These are phyloP conservation scores for Bhutanitis thaidina DNA, from an alignment of 2,888 invertebrate genomes.

Conservation along the genomic window DNA sequence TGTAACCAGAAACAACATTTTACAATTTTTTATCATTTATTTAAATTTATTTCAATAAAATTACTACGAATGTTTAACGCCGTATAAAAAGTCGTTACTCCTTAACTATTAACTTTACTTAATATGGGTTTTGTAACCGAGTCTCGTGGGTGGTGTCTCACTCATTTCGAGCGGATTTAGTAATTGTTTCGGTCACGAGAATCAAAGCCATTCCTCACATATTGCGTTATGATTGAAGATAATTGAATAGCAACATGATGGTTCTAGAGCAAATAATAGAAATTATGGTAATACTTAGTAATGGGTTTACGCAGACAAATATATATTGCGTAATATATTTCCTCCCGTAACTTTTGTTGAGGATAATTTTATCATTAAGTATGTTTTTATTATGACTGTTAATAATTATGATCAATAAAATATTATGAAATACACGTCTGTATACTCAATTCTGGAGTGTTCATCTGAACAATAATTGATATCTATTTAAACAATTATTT, in stretches of 20 bases:
- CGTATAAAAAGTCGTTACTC: not conserved
- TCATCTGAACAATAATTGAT: too few relatives aligned
- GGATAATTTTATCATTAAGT: too few relatives aligned
- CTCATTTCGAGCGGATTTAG: conserved; percentile 33
- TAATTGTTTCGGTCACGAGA: conserved; percentile 39
- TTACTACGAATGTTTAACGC: too few relatives aligned
- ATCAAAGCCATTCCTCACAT: conserved; percentile 26
- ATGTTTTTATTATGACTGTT: too few relatives aligned
- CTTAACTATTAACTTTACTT: conserved; percentile 18
- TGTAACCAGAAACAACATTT: too few relatives aligned
- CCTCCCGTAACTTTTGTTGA: too few relatives aligned
- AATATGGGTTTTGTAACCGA: conserved; percentile 28
- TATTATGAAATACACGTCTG: too few relatives aligned
- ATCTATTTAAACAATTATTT: too few relatives aligned
- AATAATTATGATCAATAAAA: too few relatives aligned
- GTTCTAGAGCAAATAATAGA: conserved; percentile 22
- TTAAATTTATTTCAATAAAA: too few relatives aligned
- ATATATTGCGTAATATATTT: not conserved
- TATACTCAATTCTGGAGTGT: too few relatives aligned
- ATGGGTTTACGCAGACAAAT: not conserved
- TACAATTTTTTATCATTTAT: too few relatives aligned
- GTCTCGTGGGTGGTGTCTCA: conserved; percentile 34
- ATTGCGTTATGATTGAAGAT: conserved; percentile 30
- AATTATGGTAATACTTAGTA: conserved; percentile 3
- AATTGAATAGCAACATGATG: conserved; percentile 28